Percentiles rank a stretch among this genome's conserved stretches.
Conservation (phyloP, 2,797 vertebrate species). For the Helarctos malayanus region DNA sequence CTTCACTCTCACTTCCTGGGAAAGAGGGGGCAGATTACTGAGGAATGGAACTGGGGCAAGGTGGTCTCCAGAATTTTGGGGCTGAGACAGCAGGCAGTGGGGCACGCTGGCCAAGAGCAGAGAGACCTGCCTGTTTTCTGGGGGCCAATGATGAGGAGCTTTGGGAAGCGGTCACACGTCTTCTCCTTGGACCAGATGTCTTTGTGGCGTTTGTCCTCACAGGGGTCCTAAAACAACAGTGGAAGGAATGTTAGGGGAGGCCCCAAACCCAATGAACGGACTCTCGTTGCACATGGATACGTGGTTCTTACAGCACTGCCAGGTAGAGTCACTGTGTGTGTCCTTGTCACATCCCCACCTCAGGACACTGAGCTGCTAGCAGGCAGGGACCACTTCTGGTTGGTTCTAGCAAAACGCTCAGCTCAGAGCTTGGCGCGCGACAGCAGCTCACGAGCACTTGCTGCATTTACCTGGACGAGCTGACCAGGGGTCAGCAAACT, state of each 20-base stretch:
- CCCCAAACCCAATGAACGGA: not conserved
- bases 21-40: not conserved
- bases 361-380: not conserved
- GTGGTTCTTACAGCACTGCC: not conserved
- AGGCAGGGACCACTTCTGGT: not conserved
- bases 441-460: not conserved
- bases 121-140: conserved; percentile 96
- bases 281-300: not conserved
- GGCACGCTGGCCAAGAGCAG: not conserved
- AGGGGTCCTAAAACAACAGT: conserved; percentile 95
- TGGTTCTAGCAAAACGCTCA: not conserved
- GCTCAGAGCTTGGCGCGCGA: not conserved
- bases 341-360: not conserved
- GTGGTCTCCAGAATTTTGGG: not conserved
- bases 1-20: not conserved
- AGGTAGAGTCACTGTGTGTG: too few relatives aligned
- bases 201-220: conserved; percentile 99
- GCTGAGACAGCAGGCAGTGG: not conserved
- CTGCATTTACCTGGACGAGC: not conserved
- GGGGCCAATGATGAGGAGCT: conserved; percentile 98
- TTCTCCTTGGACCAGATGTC: conserved; percentile 99
- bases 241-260: not conserved
- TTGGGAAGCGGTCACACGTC: conserved; percentile 99
- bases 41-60: not conserved
- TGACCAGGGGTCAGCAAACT: conserved; percentile 14